Evolutionary conservation across 2,888 invertebrate genomes (phyloP).

Genomic region (Diaprepes abbreviatus): DNA sequence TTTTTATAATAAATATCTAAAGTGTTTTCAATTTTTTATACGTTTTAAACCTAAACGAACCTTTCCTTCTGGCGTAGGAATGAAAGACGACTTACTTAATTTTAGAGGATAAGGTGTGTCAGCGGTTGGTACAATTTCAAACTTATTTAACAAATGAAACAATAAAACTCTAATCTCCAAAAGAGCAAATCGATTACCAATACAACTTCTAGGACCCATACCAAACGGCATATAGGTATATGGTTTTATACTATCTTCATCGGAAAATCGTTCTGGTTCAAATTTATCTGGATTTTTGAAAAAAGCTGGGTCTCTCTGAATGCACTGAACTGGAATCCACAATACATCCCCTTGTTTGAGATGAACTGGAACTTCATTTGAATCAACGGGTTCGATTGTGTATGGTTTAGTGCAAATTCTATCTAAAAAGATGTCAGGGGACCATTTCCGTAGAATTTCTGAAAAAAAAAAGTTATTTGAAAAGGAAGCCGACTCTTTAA

Average conservation of each 20-base stretch:
- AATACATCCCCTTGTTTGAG: conserved; percentile 57
- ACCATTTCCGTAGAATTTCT: background rate
- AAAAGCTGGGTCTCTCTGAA: conserved; percentile 58
- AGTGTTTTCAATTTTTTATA: no score
- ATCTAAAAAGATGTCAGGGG: background rate
- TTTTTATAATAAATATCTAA: no score
- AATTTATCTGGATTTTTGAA: conserved; percentile 60
- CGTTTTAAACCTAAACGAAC: background rate
- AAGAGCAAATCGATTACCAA: conserved; percentile 67
- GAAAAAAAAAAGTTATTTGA: no score
- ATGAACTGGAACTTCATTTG: conserved; percentile 24
- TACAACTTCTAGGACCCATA: conserved; percentile 74
- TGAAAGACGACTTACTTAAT: background rate
- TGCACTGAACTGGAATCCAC: conserved; percentile 57
- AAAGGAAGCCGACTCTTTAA: no score
- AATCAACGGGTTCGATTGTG: conserved; percentile 52
- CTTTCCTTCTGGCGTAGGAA: background rate
- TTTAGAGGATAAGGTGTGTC: background rate
- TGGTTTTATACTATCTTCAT: conserved; percentile 70
- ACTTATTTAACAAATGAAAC: background rate
- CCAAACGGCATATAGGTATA: conserved; percentile 63
- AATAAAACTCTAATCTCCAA: conserved; percentile 55
- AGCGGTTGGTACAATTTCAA: background rate
- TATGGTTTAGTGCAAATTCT: conserved; percentile 56
- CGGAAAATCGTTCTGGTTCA: conserved; percentile 65